Evolutionary conservation across 2,113 vertebrate genomes (phyloP), one percentile per base, ranked within the genome.

Genomic region (Cacatua alba): DNA sequence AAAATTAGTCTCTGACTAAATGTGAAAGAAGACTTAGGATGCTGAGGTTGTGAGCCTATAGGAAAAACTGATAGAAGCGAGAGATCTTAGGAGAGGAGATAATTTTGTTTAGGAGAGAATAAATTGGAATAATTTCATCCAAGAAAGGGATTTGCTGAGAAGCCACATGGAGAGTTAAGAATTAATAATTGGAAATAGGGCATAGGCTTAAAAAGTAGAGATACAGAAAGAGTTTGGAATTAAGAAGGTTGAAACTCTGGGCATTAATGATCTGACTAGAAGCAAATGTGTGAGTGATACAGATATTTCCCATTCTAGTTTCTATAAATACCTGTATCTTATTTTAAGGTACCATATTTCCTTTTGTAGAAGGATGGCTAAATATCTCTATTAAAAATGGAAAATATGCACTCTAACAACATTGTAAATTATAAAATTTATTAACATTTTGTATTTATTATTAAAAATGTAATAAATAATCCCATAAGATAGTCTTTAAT

Each of bases 61-160:
- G 49, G 16, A 92, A 11, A 84, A 82, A 44, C 24, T 48, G 49
- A 51, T 86, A 16, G 59, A 84, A 90, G 46, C 53, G 59, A 77
- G 70, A 85, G 81, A 49, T 85, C 17, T 91, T 87, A 89, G 33
- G 28, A 92, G 55, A 75, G 69, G 39, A 92, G 81, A 69, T 92
- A 72, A 89, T 92, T 82, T 75, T 49, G n/a, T 94, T 84, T 94
- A 82, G 67, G n/a, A 77, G 75, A 94, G 44, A 85, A 80, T 82
- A 86, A 94, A 91, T 91, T 53, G 70, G 70, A 93, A 77, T 76
- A 28, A 85, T 64, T 85, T 95, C 8, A 70, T 88, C 65, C 14
- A 59, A 37, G 49, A 65, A 91, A 69, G 49, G 25, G 26, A 59
- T 80, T 80, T 71, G n/a, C 55, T 92, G 63, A 82, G 70, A 85